Conservation (phyloP, 2,888 invertebrate species). For the Microdon myrmicae region DNA sequence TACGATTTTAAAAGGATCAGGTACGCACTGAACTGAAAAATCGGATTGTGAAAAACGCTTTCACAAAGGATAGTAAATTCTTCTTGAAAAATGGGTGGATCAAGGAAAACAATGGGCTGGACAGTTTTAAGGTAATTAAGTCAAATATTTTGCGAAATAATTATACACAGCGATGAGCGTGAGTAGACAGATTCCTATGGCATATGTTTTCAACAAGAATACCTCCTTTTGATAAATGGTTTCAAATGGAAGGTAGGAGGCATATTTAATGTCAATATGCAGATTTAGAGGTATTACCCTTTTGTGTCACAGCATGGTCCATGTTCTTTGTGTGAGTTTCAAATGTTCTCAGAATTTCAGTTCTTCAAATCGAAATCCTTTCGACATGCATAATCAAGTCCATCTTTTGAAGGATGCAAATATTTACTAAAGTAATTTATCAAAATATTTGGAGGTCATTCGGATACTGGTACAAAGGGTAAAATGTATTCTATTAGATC, state of each 20-base stretch:
- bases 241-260: slow-evolving; percentile 19
- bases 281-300: slow-evolving; percentile 52
- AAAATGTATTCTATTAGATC: too few species aligned
- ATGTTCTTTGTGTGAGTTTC: slow-evolving; percentile 10
- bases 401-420: slow-evolving; percentile 36
- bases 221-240: slow-evolving; percentile 35
- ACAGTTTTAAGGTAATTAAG: slow-evolving; percentile 43
- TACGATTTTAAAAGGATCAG: slow-evolving; percentile 27
- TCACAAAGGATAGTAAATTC: too few species aligned
- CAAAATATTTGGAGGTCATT: slow-evolving; percentile 43
- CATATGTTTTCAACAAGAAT: slow-evolving; percentile 5
- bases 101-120: slow-evolving; percentile 44
- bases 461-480: slow-evolving; percentile 8
- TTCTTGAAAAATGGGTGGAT: too few species aligned
- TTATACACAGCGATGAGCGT: slow-evolving; percentile 26
- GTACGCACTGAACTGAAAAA: slow-evolving; percentile 37
- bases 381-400: slow-evolving; percentile 36
- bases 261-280: slow-evolving; percentile 50
- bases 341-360: slow-evolving; percentile 1
- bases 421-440: slow-evolving; percentile 46
- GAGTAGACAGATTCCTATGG: slow-evolving; percentile 3
- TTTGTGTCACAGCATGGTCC: slow-evolving; percentile 36
- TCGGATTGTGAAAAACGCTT: slow-evolving; percentile 36
- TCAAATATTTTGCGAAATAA: slow-evolving; percentile 51
- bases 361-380: slow-evolving; percentile 29